Base-by-base conservation (phyloP, 2,888 invertebrate species). In the Synergus gifuensis region DNA sequence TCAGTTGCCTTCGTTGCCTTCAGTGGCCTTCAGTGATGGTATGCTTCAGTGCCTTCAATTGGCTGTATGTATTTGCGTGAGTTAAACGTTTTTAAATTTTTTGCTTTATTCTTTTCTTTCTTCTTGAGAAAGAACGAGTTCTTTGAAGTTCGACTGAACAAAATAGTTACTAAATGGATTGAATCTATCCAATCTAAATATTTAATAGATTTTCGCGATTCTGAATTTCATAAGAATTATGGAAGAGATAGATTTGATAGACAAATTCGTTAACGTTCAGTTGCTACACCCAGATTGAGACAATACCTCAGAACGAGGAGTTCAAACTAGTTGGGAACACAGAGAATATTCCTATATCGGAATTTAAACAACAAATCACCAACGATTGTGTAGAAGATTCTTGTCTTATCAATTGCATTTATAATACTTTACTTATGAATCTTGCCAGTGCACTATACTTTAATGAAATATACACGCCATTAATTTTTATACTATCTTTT, bases 121-220 rank as follows among this genome's bases (percentile, higher is more conserved):
- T n/a, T n/a, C 0, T 92, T 98, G 81, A 96, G 95, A 88, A 95
- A 96, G 12, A 97, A 97, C 88, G 98, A 98, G 93, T 92, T 98
- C 88, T 98, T 98, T 93, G 98, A 98, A 94, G 97, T 98, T 78
- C 94, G 97, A 77, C 93, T 98, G 79, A 98, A 98, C 90, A 95
- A 97, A 88, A 96, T 98, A 88, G 97, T 98, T 40, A 96, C 97
- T 42, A 97, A 98, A 92, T 98, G 98, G 98, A 97, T 98, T 46
- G 98, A 98, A 58, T 98, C 98, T 64, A 97, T 98, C 85, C 4
- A 49, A 49, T 11, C 16, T 16, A 49, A 49, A 7, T 16, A 49
- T 49, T n/a, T n/a, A n/a, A n/a, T n/a, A n/a, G n/a, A 5, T 49
- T 49, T 16, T 49, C 16, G 49, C 16, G 49, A 49, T 49, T 16